Percentiles rank a stretch among this genome's conserved stretches.
Evolutionary conservation across 2,113 vertebrate species (phyloP).

Genomic region (Hyperopisus bebe): DNA sequence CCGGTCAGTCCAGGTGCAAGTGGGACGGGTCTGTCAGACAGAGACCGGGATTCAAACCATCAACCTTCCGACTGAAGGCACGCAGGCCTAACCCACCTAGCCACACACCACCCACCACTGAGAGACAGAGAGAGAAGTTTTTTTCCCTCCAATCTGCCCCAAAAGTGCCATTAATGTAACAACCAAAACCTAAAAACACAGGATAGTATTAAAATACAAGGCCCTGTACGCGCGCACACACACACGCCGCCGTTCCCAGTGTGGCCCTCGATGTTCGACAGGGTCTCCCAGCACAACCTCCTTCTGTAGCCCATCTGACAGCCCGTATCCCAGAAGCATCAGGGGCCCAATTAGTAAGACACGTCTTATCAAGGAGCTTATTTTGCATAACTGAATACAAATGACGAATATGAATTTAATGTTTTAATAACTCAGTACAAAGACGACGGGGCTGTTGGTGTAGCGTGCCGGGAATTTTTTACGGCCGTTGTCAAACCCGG

Average conservation of each 20-base stretch:
- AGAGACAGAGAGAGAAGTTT: not conserved
- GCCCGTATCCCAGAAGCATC: slow-evolving; percentile 83
- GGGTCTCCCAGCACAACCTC: slow-evolving; percentile 71
- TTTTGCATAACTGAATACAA: slow-evolving; percentile 92
- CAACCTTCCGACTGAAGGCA: not conserved
- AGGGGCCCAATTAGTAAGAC: slow-evolving; percentile 90
- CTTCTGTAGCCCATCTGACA: slow-evolving; percentile 80
- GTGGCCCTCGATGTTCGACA: not conserved
- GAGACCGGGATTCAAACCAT: not conserved
- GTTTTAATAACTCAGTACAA: slow-evolving; percentile 89
- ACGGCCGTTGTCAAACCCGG: slow-evolving; percentile 76
- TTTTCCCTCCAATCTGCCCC: not conserved
- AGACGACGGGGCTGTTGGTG: slow-evolving; percentile 78
- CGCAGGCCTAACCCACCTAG: not conserved
- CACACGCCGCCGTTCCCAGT: not conserved
- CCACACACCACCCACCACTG: not conserved
- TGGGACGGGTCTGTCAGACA: not conserved
- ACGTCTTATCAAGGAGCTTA: slow-evolving; percentile 89
- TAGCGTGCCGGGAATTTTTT: slow-evolving; percentile 79
- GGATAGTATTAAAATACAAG: not conserved
- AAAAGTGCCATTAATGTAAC: not conserved
- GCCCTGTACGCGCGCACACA: not conserved
- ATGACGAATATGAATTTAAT: slow-evolving; percentile 88
- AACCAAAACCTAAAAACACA: not conserved
- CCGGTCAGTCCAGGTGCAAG: not conserved